Base-by-base conservation (phyloP, 2,888 invertebrate genomes). In the Euproctis similis region DNA sequence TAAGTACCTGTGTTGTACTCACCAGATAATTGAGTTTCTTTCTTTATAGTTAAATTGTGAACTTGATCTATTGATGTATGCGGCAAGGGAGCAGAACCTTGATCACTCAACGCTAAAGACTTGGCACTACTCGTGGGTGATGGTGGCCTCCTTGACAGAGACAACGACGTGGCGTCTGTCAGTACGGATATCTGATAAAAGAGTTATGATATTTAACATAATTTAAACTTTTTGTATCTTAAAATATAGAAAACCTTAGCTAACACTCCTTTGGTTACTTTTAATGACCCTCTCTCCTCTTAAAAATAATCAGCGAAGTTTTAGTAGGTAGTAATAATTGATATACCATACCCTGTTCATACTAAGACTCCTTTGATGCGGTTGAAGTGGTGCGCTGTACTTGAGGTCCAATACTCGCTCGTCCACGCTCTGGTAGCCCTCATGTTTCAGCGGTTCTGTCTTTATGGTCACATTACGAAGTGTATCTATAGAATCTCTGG, bases 291-390 rank as follows among this genome's bases (percentile, higher is more conserved):
- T n/a, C n/a, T n/a, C n/a, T n/a, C n/a, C n/a, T n/a, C n/a, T n/a
- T n/a, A n/a, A n/a, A n/a, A n/a, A n/a, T n/a, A n/a, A n/a, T n/a
- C n/a, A n/a, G n/a, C n/a, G n/a, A n/a, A n/a, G n/a, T n/a, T n/a
- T n/a, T n/a, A n/a, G n/a, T n/a, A n/a, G n/a, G n/a, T n/a, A n/a
- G n/a, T n/a, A n/a, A n/a, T n/a, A n/a, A n/a, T n/a, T n/a, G n/a
- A n/a, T n/a, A n/a, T n/a, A n/a, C n/a, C 68, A 52, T 23, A 84
- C 85, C 75, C 85, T 76, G 38, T 85, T 85, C 84, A 84, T 85
- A 35, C 85, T 85, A 11, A 76, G 75, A 39, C 85, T 85, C 12
- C 85, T 55, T 49, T 85, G 85, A 32, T 85, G 84, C 10, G 69
- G 59, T 46, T 84, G 84, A 31, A 85, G 34, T 0, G 82, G 74